Base-by-base conservation (phyloP, 2,113 vertebrate species). In the Atherinomorus stipes region DNA sequence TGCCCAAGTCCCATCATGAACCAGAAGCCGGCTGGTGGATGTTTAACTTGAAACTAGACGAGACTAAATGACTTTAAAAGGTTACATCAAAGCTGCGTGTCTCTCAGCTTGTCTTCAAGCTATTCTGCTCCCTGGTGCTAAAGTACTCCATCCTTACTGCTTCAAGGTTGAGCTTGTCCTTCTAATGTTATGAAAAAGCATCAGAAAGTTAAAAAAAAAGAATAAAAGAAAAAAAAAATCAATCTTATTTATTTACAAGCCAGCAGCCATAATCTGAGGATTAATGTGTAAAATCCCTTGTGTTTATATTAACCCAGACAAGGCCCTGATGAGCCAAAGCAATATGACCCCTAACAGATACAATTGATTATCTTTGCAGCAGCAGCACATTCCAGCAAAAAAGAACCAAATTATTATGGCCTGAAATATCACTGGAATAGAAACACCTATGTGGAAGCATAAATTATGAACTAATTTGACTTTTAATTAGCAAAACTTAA, bases 201-300 rank as follows among this genome's bases (percentile, higher is more conserved):
- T 7, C 12, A 22, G 7, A 56, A 37, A 58, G 18, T 13, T 34
- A 34, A 34, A 34, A 34, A 34, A 34, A 34, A n/a, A n/a, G n/a
- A n/a, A n/a, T n/a, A n/a, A n/a, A n/a, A n/a, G n/a, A n/a, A n/a
- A 37, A 31, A 50, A 22, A 44, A 74, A 52, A 60, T 42, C 45
- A 12, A 34, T 60, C 25, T 1, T 16, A 53, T 61, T 37, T 28
- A 0, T 49, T 31, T 44, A 22, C n/a, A 58, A 11, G 19, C 26
- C 57, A 56, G 23, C 22, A n/a, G 56, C 62, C 16, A 38, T 25
- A 45, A 22, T 53, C 10, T 51, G n/a, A 21, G 1, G 8, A 18
- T 18, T 70, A 7, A 47, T 19, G 16, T 26, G 40, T 38, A 16
- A 31, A 10, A 49, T 49, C 11, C 21, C 28, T 9, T 28, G 37